Conservation (phyloP, 2,113 vertebrate species). For the Zapornia atra region DNA sequence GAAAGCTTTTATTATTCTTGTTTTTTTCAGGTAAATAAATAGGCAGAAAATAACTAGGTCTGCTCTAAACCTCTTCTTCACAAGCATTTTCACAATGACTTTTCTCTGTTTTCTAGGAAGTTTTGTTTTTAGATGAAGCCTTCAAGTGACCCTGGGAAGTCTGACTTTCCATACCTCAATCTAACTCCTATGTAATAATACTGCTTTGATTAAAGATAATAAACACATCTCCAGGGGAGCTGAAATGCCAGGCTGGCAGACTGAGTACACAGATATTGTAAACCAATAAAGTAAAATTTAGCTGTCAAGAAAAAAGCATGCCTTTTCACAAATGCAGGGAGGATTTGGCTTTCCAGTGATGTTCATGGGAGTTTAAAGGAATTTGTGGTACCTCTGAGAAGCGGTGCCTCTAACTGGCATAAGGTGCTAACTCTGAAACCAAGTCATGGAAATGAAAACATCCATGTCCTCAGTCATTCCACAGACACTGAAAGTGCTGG, state of each 20-base stretch:
- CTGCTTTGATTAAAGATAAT: constrained; percentile 9
- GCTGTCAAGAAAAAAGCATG: not conserved
- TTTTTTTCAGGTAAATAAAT: not conserved
- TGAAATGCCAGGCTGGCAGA: not conserved
- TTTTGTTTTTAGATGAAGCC: not conserved
- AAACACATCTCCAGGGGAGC: not conserved
- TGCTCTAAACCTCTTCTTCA: not conserved
- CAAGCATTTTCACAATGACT: not conserved
- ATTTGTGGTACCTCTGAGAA: not conserved
- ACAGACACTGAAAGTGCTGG: not conserved
- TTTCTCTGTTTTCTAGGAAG: not conserved
- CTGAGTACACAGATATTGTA: not conserved
- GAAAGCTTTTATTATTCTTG: not conserved
- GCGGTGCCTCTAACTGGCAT: accelerated
- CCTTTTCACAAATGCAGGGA: not conserved
- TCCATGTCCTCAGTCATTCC: not conserved
- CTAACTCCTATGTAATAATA: not conserved
- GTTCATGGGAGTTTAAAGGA: not conserved
- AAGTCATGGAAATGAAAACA: not conserved
- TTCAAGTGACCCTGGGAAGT: not conserved
- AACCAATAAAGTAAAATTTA: not conserved
- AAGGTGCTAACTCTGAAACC: not conserved
- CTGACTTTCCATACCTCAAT: not conserved
- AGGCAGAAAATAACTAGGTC: not conserved
- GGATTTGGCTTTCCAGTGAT: not conserved